Conservation (phyloP, 2,888 invertebrate species). For the Tryphoninae sp. region DNA sequence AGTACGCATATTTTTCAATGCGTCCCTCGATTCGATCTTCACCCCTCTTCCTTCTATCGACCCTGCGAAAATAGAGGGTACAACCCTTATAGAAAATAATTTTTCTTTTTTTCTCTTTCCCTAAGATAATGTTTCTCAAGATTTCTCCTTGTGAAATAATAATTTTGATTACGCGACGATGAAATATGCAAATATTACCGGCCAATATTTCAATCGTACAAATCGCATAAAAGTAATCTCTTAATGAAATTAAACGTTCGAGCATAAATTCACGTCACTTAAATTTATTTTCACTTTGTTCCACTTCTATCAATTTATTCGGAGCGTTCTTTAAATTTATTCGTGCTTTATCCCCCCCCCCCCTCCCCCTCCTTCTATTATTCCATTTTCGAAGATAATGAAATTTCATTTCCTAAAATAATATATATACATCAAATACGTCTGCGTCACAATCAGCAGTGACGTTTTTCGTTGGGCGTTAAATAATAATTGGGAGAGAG, state of each 20-base stretch:
- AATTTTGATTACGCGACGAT: not conserved
- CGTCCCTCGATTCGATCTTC: not conserved
- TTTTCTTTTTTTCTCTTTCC: not conserved
- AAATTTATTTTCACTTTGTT: not conserved
- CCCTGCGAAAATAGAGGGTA: not conserved
- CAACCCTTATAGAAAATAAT: slow-evolving; percentile 2
- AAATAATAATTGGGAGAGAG: slow-evolving; percentile 11
- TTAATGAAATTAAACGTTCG: slow-evolving; percentile 10
- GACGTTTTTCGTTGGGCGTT: slow-evolving; percentile 33
- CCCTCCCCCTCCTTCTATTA: not conserved
- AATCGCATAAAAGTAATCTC: not conserved
- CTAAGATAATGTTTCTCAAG: too few species aligned
- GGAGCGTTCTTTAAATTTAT: not conserved
- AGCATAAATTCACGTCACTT: not conserved
- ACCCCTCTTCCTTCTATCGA: not conserved
- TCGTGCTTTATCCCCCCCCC: not conserved
- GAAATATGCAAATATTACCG: too few species aligned
- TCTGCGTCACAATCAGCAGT: slow-evolving; percentile 28
- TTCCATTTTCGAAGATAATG: slow-evolving; percentile 4
- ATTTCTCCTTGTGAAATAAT: not conserved
- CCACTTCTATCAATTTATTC: slow-evolving; percentile 19
- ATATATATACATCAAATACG: slow-evolving; percentile 4
- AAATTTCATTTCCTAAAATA: not conserved
- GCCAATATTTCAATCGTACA: too few species aligned
- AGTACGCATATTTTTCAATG: slow-evolving; percentile 26